Base-by-base conservation (phyloP, 2,797 vertebrate genomes). In the Erithacus rubecula region DNA sequence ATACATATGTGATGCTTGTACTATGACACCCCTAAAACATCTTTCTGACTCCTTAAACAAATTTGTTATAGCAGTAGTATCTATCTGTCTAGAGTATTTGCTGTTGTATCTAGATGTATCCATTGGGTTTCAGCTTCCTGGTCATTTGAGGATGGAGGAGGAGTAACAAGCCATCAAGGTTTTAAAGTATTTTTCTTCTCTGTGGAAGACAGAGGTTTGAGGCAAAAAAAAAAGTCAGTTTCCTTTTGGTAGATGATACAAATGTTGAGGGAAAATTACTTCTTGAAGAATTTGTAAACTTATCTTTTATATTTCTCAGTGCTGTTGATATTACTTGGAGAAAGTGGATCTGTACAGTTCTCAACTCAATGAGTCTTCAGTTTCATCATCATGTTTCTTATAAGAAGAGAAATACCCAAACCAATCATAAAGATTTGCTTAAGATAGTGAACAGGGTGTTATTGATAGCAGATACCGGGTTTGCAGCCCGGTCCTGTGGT, bases 1-100 rank as follows among this genome's bases (percentile, higher is more conserved):
- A 4, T 32, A 36, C 26, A 27, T 20, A 29, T 1, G 1, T 55
- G 47, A 27, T 77, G 16, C 13, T 94, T 0, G 0, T 51, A 27
- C 29, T 51, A 15, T 59, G 68, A 59, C 36, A 53, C 12, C 7
- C 13, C n/a, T 60, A 52, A 86, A 77, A 23, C 6, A 11, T 36
- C 21, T 37, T 91, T 68, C 13, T 56, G 24, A 87, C 37, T 30
- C 17, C 24, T 74, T 36, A n/a, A 83, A 63, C 21, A 41, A 51
- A 60, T 49, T 37, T 49, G 8, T 60, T 58, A 47, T 12, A 47
- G 46, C 21, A 32, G 14, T 72, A 59, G 5, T 47, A 39, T 15
- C 23, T 68, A 30, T 19, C 51, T 23, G 20, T 4, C 26, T 26
- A 12, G 52, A 59, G 20, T 76, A 29, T 52, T 74, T 59, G 6